phyloP scores from a whole-genome alignment of 1,140 invertebrate genomes.

The Lysiphlebus fabarum region DNA sequence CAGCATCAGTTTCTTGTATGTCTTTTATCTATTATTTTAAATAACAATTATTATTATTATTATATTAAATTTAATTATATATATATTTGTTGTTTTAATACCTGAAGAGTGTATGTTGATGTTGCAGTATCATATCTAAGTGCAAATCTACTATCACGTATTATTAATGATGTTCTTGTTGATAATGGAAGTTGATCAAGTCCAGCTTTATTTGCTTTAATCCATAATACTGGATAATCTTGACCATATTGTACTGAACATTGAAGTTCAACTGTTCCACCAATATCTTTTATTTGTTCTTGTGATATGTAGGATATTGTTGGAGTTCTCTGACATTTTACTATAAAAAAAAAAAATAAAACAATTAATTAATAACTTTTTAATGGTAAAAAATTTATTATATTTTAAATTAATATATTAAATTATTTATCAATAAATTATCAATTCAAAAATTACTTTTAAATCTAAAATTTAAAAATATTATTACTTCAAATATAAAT shows the following conservation, averaged over 20 bases:
- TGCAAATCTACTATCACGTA: constrained; percentile 82
- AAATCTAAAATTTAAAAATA: too few relatives aligned
- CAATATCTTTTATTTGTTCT: constrained; percentile 88
- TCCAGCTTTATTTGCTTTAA: constrained; percentile 59
- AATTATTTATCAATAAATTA: too few relatives aligned
- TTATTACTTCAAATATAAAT: too few relatives aligned
- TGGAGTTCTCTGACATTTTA: constrained; percentile 71
- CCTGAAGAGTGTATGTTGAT: constrained; percentile 77
- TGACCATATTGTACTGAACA: constrained; percentile 87
- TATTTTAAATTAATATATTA: too few relatives aligned
- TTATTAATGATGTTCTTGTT: constrained; percentile 73
- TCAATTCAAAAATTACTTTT: too few relatives aligned
- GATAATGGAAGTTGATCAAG: constrained; percentile 71
- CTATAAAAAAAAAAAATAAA: constrained; percentile 54
- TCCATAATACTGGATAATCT: constrained; percentile 83
- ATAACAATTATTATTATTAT: background rate
- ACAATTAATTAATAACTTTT: too few relatives aligned
- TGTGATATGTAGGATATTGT: constrained; percentile 89
- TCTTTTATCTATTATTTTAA: constrained; percentile 72
- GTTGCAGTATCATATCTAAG: constrained; percentile 76
- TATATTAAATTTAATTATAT: background rate
- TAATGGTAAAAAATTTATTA: too few relatives aligned
- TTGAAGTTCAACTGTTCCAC: constrained; percentile 79
- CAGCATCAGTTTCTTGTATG: constrained; percentile 90
- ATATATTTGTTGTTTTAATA: constrained; percentile 40